phyloP scores from a whole-genome alignment of 2,888 invertebrate genomes.

The Macrostomum cliftonense region DNA sequence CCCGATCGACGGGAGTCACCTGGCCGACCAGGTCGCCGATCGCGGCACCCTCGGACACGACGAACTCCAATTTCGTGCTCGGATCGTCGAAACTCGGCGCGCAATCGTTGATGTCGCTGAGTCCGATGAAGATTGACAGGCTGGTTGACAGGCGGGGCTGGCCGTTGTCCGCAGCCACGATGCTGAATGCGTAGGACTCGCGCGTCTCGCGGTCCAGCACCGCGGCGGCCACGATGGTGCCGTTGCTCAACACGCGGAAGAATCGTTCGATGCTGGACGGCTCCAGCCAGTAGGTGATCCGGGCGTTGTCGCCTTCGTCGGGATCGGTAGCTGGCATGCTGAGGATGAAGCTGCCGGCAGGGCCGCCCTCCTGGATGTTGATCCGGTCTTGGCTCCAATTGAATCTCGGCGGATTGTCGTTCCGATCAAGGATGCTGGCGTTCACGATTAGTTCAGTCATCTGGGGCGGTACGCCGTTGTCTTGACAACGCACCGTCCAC shows the following conservation, averaged over 20 bases:
- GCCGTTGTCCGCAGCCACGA: constrained; percentile 26
- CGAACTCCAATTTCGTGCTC: constrained; percentile 15
- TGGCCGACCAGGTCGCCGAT: constrained; percentile 19
- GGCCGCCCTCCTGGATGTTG: too few species aligned
- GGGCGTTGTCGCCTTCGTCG: too few species aligned
- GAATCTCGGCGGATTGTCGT: too few species aligned
- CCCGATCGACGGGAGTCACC: constrained; percentile 22
- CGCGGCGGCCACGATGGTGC: constrained; percentile 20
- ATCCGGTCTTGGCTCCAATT: too few species aligned
- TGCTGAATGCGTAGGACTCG: constrained; percentile 17
- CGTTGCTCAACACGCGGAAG: constrained; percentile 18
- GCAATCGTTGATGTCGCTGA: constrained; percentile 29
- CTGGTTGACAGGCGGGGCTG: constrained; percentile 18
- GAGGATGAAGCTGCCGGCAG: too few species aligned
- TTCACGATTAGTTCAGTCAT: too few species aligned
- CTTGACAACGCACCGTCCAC: constrained; percentile 7
- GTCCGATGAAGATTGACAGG: constrained; percentile 19
- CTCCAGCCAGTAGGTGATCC: constrained; percentile 1
- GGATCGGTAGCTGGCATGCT: too few species aligned
- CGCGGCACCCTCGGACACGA: constrained; percentile 23
- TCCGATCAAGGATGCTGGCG: too few species aligned
- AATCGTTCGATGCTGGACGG: constrained; percentile 18
- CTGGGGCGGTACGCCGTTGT: too few species aligned
- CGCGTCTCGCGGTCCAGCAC: constrained; percentile 22
- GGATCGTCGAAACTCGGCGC: constrained; percentile 19